Percentiles rank a stretch among this genome's conserved stretches.
phyloP scores from a whole-genome alignment of 2,888 invertebrate species.

The Smittia sp. region DNA sequence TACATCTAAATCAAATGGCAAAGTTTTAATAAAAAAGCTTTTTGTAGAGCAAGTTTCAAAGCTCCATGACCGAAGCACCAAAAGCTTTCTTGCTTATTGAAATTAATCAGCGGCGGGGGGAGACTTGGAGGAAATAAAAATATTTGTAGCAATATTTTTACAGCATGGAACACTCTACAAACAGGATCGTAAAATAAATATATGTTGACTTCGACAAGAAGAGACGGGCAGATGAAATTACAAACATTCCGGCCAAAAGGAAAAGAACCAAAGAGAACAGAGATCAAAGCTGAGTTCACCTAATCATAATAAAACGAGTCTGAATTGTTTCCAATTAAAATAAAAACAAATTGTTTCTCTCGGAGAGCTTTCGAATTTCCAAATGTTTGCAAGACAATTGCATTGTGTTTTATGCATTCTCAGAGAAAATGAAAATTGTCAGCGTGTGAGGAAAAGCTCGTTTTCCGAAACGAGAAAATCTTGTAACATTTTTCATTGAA shows the following conservation, averaged over 20 bases:
- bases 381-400: not conserved
- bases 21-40: too few species aligned
- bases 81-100: too few species aligned
- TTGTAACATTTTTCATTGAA: not conserved
- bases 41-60: too few species aligned
- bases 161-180: not conserved
- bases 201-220: too few species aligned
- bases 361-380: slow-evolving; percentile 14
- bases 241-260: not conserved
- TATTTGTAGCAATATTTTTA: not conserved
- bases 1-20: too few species aligned
- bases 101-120: too few species aligned
- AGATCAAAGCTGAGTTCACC: not conserved
- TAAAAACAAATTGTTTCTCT: slow-evolving; percentile 15
- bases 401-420: slow-evolving; percentile 11
- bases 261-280: not conserved
- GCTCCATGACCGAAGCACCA: too few species aligned
- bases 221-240: too few species aligned
- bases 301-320: slow-evolving; percentile 16
- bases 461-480: not conserved
- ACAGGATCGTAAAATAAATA: not conserved
- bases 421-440: not conserved
- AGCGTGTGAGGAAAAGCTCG: not conserved
- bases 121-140: too few species aligned
- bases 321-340: slow-evolving; percentile 25